These are phyloP conservation scores for Percina caprodes DNA, from an alignment of 2,113 vertebrate genomes.

Conservation along the genomic window DNA sequence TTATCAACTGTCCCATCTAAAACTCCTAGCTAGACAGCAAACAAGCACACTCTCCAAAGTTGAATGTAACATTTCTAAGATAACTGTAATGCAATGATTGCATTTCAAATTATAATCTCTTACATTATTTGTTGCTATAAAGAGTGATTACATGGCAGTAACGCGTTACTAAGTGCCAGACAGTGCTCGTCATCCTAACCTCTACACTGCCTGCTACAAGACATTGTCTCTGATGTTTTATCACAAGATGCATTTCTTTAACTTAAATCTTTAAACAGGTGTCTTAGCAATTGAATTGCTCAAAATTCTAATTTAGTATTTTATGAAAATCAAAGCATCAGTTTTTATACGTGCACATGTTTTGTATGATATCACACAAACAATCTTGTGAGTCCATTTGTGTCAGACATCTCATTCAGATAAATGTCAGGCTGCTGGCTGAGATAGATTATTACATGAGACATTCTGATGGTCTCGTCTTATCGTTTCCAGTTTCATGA, in stretches of 20 bases:
- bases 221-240: background rate
- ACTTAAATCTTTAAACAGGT: background rate
- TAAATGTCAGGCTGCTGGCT: background rate
- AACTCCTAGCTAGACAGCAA: too few relatives aligned
- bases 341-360: background rate
- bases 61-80: too few relatives aligned
- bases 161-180: too few relatives aligned
- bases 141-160: too few relatives aligned
- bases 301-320: background rate
- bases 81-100: too few relatives aligned
- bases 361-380: background rate
- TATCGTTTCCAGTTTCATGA: background rate
- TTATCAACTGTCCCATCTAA: too few relatives aligned
- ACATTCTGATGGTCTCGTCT: background rate
- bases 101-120: too few relatives aligned
- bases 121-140: too few relatives aligned
- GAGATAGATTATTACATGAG: constrained; percentile 1
- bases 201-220: background rate
- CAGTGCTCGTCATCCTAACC: too few relatives aligned
- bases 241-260: background rate
- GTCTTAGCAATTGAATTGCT: background rate
- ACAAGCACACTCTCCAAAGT: too few relatives aligned
- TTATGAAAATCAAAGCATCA: background rate
- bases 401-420: constrained; percentile 22
- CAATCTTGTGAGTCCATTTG: background rate